These are phyloP conservation scores for Lepidurus packardi DNA, from an alignment of 1,140 invertebrate species.

Conservation along the genomic window DNA sequence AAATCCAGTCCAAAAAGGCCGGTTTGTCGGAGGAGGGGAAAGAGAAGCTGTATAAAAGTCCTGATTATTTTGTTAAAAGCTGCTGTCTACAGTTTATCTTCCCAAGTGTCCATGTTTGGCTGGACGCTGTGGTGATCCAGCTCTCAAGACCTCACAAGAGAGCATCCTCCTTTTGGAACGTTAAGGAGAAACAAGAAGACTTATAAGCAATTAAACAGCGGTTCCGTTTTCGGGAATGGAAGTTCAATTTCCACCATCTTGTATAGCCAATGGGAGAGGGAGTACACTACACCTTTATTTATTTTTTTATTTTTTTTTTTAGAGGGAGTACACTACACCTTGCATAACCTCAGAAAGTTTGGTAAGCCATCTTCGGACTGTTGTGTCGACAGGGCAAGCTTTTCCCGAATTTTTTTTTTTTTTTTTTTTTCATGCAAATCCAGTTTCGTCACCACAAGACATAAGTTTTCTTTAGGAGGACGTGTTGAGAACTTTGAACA, in stretches of 20 bases:
- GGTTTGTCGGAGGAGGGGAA: background rate
- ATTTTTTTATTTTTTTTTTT: too few species aligned
- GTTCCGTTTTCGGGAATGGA: too few species aligned
- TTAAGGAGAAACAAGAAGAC: background rate
- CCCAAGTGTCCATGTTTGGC: constrained; percentile 17
- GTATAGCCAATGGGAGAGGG: too few species aligned
- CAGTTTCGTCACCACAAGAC: background rate
- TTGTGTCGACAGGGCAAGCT: background rate
- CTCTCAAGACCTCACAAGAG: background rate
- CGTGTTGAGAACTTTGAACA: constrained; percentile 21
- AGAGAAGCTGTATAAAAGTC: background rate
- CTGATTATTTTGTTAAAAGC: constrained; percentile 19
- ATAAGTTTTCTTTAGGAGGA: background rate
- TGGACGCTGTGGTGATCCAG: background rate
- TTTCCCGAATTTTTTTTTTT: too few species aligned
- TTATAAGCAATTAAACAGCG: background rate
- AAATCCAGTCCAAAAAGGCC: background rate
- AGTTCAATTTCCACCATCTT: too few species aligned
- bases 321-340: too few species aligned
- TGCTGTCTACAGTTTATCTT: constrained; percentile 22
- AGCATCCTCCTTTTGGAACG: background rate
- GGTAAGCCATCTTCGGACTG: background rate
- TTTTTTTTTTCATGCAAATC: background rate
- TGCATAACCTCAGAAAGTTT: background rate
- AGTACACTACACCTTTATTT: too few species aligned